Conservation (phyloP, 2,113 vertebrate genomes). For the Zapus hudsonius region DNA sequence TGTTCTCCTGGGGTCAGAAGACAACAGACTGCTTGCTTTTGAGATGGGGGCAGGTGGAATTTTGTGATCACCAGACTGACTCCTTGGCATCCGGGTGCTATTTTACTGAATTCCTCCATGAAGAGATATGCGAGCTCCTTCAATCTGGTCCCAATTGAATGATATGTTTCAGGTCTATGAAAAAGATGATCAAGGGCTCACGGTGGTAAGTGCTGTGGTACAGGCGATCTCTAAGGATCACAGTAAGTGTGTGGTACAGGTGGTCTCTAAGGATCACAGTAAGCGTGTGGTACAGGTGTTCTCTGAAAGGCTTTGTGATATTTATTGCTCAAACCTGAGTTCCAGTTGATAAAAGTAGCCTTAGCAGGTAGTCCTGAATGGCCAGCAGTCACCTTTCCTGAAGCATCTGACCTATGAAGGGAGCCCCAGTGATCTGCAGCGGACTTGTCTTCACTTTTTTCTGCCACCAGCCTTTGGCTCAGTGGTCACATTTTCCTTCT, state of each 20-base stretch:
- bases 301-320: constrained; percentile 4
- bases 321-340: background rate
- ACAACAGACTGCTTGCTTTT: no score
- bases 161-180: background rate
- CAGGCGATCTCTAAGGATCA: no score
- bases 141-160: background rate
- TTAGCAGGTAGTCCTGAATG: background rate
- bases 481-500: background rate
- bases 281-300: background rate
- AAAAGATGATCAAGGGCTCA: background rate
- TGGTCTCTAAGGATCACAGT: no score
- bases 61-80: no score
- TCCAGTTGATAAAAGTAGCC: background rate
- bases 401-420: background rate
- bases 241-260: no score
- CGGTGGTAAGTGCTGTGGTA: no score
- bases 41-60: no score
- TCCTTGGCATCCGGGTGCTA: no score
- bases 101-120: no score
- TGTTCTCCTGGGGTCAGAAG: no score
- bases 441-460: background rate
- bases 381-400: background rate
- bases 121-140: no score
- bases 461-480: background rate
- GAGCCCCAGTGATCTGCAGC: background rate